Conservation (phyloP, 2,888 invertebrate species). For the Panzeria rudis region DNA sequence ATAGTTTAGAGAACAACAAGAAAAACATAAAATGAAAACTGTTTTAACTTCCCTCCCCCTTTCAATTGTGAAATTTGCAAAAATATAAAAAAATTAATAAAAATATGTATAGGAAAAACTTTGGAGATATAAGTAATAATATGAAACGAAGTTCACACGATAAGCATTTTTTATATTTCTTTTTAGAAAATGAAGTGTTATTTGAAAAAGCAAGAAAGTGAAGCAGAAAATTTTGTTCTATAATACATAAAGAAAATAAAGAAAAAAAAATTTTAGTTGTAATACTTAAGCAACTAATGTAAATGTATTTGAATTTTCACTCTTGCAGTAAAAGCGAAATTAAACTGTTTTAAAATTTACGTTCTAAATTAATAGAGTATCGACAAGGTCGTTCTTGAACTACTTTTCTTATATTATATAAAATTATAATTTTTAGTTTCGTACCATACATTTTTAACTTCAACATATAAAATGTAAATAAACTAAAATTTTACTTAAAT, state of each 20-base stretch:
- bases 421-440: slow-evolving; percentile 15
- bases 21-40: slow-evolving; percentile 6
- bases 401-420: slow-evolving; percentile 4
- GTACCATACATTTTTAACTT: slow-evolving; percentile 53
- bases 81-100: slow-evolving; percentile 14
- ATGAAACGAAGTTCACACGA: not conserved
- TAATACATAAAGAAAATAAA: not conserved
- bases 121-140: not conserved
- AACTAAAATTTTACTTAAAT: slow-evolving; percentile 63
- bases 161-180: not conserved
- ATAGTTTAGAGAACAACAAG: slow-evolving; percentile 9
- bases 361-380: not conserved
- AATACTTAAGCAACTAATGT: not conserved
- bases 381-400: not conserved
- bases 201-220: not conserved
- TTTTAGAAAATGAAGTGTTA: not conserved
- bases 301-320: not conserved
- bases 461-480: slow-evolving; percentile 62
- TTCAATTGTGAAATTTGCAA: slow-evolving; percentile 57
- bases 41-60: slow-evolving; percentile 36
- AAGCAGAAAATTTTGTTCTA: not conserved
- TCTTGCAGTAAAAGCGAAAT: too few relatives aligned
- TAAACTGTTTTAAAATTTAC: not conserved
- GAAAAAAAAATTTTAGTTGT: too few relatives aligned
- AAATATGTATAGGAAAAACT: not conserved